Evolutionary conservation across 2,888 invertebrate genomes (phyloP), one percentile per base, ranked within the genome.

Genomic region (Meta bourneti): DNA sequence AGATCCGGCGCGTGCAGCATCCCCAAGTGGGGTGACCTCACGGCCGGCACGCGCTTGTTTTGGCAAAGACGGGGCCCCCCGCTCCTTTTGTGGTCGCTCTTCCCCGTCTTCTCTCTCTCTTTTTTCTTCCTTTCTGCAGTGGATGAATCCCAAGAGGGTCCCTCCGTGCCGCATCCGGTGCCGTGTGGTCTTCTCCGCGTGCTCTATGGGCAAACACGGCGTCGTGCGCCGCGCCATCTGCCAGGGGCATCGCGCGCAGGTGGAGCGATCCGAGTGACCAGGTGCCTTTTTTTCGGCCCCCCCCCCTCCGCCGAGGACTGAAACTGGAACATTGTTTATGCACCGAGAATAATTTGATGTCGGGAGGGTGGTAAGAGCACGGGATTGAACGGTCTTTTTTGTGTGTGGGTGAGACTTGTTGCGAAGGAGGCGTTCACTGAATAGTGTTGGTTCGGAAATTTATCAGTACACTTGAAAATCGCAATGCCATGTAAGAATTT

Each of bases 31-130:
- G 70, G 89, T 89, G 84, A 84, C 90, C 90, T 79, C 79, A 84
- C 84, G 84, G 72, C 34, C 72, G 90, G 90, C 90, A 90, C 90
- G 90, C 90, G 90, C 90, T 85, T 89, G 78, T 89, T 89, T 89
- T 71, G 51, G 69, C 70, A 61, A 77, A 72, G 48, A n/a, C 70
- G 48, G 70, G 75, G 61, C 19, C 78, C 78, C 78, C 69, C 13
- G 78, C 71, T 74, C 49, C 72, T 72, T 54, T 80, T 74, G 54
- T 71, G 34, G 13, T 83, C 72, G n/a, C 20, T 19, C 52, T 61
- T 20, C 54, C 19, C 34, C 20, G n/a, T 61, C 20, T 16, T 61
- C 61, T 61, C 61, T 74, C 1, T 9, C 19, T 13, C 19, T 34
- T 34, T 34, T 34, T 4, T 34, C 4, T 4, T 4, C 4, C 34